A percentile compares a stretch with the other conserved stretches of the same genome.
Evolutionary conservation across 1,140 invertebrate species (phyloP).

Genomic region (Diachasma alloeum): DNA sequence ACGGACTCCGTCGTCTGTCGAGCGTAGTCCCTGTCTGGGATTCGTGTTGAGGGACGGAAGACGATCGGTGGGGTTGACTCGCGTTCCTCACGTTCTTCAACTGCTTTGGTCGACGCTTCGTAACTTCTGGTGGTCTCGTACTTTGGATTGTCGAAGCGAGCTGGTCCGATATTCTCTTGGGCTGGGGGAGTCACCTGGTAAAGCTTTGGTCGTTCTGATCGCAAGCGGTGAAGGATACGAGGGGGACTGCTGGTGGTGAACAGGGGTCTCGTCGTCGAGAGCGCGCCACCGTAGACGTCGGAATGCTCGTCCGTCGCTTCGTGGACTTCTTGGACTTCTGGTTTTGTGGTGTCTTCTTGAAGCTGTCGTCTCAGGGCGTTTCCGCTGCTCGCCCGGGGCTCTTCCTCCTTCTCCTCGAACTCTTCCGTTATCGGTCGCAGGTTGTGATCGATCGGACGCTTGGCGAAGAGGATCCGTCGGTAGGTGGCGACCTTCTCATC

Average conservation of each 20-base stretch:
- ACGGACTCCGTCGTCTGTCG: slow-evolving; percentile 52
- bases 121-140: slow-evolving; percentile 43
- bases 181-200: slow-evolving; percentile 38
- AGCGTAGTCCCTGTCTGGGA: slow-evolving; percentile 44
- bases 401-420: slow-evolving; percentile 54
- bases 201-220: slow-evolving; percentile 53
- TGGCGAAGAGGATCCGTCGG: slow-evolving; percentile 59
- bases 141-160: slow-evolving; percentile 53
- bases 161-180: slow-evolving; percentile 63
- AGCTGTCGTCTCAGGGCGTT: slow-evolving; percentile 70
- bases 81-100: slow-evolving; percentile 44
- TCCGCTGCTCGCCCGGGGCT: slow-evolving; percentile 51
- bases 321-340: slow-evolving; percentile 37
- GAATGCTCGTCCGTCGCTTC: slow-evolving; percentile 68
- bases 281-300: slow-evolving; percentile 72
- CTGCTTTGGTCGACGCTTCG: slow-evolving; percentile 41
- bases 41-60: slow-evolving; percentile 37
- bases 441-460: slow-evolving; percentile 57
- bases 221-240: slow-evolving; percentile 52
- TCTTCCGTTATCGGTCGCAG: slow-evolving; percentile 55
- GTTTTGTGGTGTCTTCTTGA: slow-evolving; percentile 57
- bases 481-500: slow-evolving; percentile 49
- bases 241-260: slow-evolving; percentile 71
- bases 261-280: slow-evolving; percentile 70
- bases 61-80: slow-evolving; percentile 49